Evolutionary conservation across 1,140 invertebrate species (phyloP).

Genomic region (Samia ricini): DNA sequence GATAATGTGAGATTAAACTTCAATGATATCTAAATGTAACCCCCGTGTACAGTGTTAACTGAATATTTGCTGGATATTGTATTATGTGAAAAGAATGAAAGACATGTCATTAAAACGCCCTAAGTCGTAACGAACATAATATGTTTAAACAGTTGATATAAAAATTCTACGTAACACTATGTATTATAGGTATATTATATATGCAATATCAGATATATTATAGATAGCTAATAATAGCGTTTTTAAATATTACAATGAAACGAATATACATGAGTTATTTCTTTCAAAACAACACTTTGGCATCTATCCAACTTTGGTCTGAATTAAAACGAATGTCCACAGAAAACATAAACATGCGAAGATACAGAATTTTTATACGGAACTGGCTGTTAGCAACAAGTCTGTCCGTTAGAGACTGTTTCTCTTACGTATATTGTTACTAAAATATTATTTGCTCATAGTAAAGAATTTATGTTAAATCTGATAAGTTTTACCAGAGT

Average conservation of each 20-base stretch:
- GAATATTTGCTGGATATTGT: too few species aligned
- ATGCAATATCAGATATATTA: too few species aligned
- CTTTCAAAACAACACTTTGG: not conserved
- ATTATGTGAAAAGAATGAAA: too few species aligned
- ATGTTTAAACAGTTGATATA: not conserved
- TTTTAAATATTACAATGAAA: not conserved
- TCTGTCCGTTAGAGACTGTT: not conserved
- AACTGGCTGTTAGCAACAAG: not conserved
- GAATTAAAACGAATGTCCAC: not conserved
- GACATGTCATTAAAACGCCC: too few species aligned
- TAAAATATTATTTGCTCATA: not conserved
- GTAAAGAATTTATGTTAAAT: not conserved
- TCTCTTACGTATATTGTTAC: not conserved
- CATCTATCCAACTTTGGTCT: not conserved
- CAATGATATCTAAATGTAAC: too few species aligned
- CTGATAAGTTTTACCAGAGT: too few species aligned
- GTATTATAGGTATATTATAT: not conserved
- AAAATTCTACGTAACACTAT: not conserved
- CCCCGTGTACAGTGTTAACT: too few species aligned
- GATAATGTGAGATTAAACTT: too few species aligned
- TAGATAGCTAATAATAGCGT: too few species aligned
- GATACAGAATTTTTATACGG: not conserved
- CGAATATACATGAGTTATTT: not conserved
- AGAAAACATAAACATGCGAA: not conserved
- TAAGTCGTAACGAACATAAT: too few species aligned